Evolutionary conservation across 2,888 invertebrate species (phyloP), one percentile per base, ranked within the genome.

Genomic region (Caenorhabditis auriculariae): DNA sequence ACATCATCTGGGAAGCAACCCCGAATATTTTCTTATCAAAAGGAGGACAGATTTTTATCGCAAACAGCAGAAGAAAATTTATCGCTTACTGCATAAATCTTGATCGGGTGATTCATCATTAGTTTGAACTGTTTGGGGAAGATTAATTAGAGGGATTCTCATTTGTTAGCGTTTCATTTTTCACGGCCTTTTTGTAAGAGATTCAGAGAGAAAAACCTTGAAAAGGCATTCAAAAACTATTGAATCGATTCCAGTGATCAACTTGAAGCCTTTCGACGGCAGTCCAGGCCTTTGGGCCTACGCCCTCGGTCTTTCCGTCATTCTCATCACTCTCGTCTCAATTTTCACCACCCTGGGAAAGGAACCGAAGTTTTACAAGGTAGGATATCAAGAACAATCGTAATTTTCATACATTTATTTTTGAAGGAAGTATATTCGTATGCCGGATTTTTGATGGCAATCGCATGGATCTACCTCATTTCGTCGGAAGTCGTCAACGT

Each of bases 401-500:
- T 1, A 19, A 48, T 17, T 17, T 7, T 38, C 35, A 12, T 26
- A 4, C n/a, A n/a, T n/a, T n/a, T n/a, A n/a, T n/a, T n/a, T 46
- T 21, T 72, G 49, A 41, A 76, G 73, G 63, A 67, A 64, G 45
- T 64, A 29, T 50, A 55, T 27, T 58, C 71, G 4, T 87, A 86
- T 76, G 66, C 86, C 17, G 87, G 87, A 50, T 88, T 88, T 80
- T 58, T 84, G 17, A 82, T 84, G 38, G 85, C 87, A 28, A 85
- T 88, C 53, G 78, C 86, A 26, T 85, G 87, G 80, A 87, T 88
- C 43, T 87, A 87, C 76, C 76, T 84, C 41, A 81, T 87, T 26
- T 87, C 88, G 27, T 84, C 84, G 66, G 88, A 89, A 82, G 85
- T 88, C 47, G 86, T 88, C 28, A 84, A 83, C 62, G 78, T 85